Evolutionary conservation across 2,113 vertebrate species (phyloP), one percentile per base, ranked within the genome.

Genomic region (Ictidomys tridecemlineatus): DNA sequence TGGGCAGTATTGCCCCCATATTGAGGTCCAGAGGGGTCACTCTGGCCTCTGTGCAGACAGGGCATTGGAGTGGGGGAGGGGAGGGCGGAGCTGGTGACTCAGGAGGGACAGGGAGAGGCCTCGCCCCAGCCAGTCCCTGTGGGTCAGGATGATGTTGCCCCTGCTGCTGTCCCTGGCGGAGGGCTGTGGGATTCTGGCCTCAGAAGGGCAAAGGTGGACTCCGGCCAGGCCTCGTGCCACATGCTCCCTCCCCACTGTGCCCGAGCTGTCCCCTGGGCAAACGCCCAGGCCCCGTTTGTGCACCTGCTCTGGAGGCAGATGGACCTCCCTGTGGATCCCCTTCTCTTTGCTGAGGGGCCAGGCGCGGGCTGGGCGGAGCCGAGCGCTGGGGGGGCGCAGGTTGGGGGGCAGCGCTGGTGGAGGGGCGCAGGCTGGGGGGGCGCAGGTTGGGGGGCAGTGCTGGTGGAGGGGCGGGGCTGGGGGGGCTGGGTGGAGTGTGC

Each of bases 201-300:
- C 4, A 37, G 86, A 45, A 80, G 45, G 70, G 78, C 45, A 18
- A 9, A n/a, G 12, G 37, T 2, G 28, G 42, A 30, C 12, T 51
- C 34, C 11, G 12, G 4, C 28, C 0, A 2, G 95, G 45, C 28
- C 7, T 4, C 4, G 11, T 58, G 69, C 70, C 7, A 2, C 32
- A 0, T 0, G 0, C 5, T 9, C 2, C 12, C n/a, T 51, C 37
- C 61, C 9, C 0, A 11, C 58, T 0, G 0, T 0, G 45, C n/a
- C 1, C 39, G 2, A 1, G 32, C 73, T 13, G 6, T 11, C 4
- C 0, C 61, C 2, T 2, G 42, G 24, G 77, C 73, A 11, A 4
- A 20, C 2, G 3, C 76, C 32, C 1, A 32, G 6, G 45, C 67
- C 42, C 39, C 4, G 6, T 20, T 18, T 7, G 45, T 3, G 13